Evolutionary conservation across 1,140 invertebrate species (phyloP), one percentile per base, ranked within the genome.

Genomic region (Philopotamus ludificatus): DNA sequence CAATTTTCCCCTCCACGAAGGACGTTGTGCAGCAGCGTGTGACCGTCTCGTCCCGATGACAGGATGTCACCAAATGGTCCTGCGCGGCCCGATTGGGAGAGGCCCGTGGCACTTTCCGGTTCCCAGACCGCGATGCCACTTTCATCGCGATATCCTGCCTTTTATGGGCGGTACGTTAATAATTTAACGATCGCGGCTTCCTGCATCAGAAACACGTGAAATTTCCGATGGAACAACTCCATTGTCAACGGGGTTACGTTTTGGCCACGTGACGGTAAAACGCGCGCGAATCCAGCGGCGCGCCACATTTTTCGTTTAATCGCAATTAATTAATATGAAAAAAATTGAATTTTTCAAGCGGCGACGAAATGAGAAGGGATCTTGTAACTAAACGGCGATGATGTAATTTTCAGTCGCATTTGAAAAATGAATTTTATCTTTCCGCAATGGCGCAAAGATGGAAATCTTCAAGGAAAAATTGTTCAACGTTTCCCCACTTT

Each of bases 1-100:
- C 23, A 20, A 1, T 21, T 21, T 42, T 57, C 23, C 20, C 23
- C 10, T 42, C 21, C 12, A 12, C 34, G 54, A 57, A 21, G 39
- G 39, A 16, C 15, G 23, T 57, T 41, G 18, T 53, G 50, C 50
- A 26, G 20, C 50, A 26, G 9, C 50, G 23, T 53, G 50, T 53
- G 50, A 53, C 50, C 4, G 23, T 26, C n/a, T n/a, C 8, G 54
- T 55, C 10, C 23, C 25, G 54, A n/a, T 39, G 54, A 57, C 54
- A 57, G 54, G 54, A 57, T 57, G 54, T 57, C 54, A 57, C 54
- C 34, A 28, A 57, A 57, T 42, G 26, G 54, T 25, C 28, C 50
- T n/a, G 28, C 23, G 23, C 26, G 54, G 28, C 21, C 50, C 20
- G 15, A 3, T 22, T 25, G 21, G 54, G 23, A 18, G 54, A 12